These are phyloP conservation scores for Micromys minutus DNA, from an alignment of 2,113 vertebrate genomes.

Conservation along the genomic window DNA sequence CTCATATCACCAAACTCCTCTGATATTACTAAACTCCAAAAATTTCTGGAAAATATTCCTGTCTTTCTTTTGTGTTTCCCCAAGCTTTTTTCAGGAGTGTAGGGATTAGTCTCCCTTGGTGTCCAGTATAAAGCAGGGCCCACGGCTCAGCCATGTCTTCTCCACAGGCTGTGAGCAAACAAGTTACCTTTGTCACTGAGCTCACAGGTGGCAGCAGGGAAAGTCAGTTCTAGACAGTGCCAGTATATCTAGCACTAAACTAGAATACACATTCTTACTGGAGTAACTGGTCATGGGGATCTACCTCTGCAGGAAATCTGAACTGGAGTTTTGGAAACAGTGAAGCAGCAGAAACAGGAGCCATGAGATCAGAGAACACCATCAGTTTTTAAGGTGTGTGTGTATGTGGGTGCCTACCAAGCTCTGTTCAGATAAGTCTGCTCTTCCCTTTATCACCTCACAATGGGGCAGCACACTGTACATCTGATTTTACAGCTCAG, in stretches of 20 bases:
- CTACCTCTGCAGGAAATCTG: neutral
- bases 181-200: neutral
- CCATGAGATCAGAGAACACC: neutral
- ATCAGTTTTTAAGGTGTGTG: constrained; percentile 34
- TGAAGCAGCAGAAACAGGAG: neutral
- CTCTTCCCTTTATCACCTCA: constrained; percentile 50
- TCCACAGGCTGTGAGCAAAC: neutral
- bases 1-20: neutral
- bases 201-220: neutral
- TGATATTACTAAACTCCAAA: neutral
- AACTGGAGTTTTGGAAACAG: neutral
- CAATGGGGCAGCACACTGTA: constrained; percentile 44
- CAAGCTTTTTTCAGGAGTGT: neutral
- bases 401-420: neutral
- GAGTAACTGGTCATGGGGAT: constrained; percentile 29
- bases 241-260: neutral
- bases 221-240: neutral
- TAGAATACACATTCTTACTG: neutral
- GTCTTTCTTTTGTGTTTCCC: neutral
- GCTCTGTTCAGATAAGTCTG: constrained; percentile 33
- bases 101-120: neutral
- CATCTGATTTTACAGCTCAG: constrained; percentile 64
- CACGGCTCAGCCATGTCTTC: neutral
- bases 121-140: neutral
- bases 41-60: neutral